Evolutionary conservation across 2,888 invertebrate genomes (phyloP), one percentile per base, ranked within the genome.

Genomic region (Trichacis sp.): DNA sequence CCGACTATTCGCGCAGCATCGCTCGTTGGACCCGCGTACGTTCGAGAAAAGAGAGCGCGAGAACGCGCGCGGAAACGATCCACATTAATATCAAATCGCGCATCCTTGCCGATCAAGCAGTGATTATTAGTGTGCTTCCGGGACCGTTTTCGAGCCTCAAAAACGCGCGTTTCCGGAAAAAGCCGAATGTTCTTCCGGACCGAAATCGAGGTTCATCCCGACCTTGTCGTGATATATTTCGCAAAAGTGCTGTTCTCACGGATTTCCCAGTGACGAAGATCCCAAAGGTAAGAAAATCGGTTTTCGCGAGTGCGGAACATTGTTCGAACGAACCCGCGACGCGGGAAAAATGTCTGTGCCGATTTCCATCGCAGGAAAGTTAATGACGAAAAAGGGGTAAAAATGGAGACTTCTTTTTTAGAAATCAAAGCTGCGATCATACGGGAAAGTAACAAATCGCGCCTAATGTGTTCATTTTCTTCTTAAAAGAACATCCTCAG

Each of bases 1-100:
- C 76, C 71, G 77, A 80, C 78, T 83, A 82, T 80, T 83, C 79
- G 75, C 74, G 75, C 80, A 77, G 80, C 80, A 81, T 81, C 82
- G 78, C 73, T 74, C 74, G 76, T 77, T 79, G 75, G 78, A 76
- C 77, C 76, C 71, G 63, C 68, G 71, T 40, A 40, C 67, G 67
- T 68, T 64, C 62, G 59, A 58, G 66, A 66, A 71, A 67, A 56
- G 62, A 63, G 67, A 68, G 54, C 65, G 47, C 14, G 66, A 64
- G 69, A 59, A 63, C 56, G 70, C 43, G 53, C 61, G n/a, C n/a
- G n/a, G n/a, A n/a, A n/a, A n/a, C n/a, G n/a, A n/a, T n/a, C n/a
- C n/a, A n/a, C n/a, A n/a, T n/a, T n/a, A n/a, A n/a, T n/a, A n/a
- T n/a, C n/a, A n/a, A n/a, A n/a, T n/a, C n/a, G n/a, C n/a, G n/a